Conservation (phyloP, 2,113 vertebrate genomes). For the Sorex fumeus region DNA sequence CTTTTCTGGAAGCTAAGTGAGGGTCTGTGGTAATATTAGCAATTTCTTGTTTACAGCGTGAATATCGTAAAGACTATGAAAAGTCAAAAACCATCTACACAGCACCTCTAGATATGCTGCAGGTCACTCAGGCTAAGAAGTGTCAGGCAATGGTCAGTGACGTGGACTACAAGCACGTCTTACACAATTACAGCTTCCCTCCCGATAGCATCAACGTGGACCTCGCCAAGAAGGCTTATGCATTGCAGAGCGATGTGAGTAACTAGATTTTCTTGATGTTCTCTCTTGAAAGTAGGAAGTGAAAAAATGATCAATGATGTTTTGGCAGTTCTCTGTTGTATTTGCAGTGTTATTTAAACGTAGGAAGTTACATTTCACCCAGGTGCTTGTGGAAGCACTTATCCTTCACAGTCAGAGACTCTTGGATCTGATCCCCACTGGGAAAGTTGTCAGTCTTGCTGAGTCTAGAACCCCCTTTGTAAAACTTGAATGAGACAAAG, state of each 20-base stretch:
- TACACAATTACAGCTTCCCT: constrained; percentile 90
- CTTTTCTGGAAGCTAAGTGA: constrained; percentile 32
- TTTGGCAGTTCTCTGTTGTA: not conserved
- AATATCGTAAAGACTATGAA: constrained; percentile 95
- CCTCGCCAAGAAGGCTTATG: constrained; percentile 93
- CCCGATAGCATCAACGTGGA: constrained; percentile 91
- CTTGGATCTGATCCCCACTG: not conserved
- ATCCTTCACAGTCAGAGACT: not conserved
- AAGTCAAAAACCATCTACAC: constrained; percentile 94
- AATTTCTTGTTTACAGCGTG: constrained; percentile 88
- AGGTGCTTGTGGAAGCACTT: not conserved
- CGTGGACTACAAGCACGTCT: constrained; percentile 90
- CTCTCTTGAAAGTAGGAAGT: not conserved
- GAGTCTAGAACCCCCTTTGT: not conserved
- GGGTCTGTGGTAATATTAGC: not conserved
- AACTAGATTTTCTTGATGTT: not conserved
- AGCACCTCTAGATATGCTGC: constrained; percentile 94
- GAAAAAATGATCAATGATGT: not conserved
- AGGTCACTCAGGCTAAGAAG: constrained; percentile 94
- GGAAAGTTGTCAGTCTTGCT: not conserved
- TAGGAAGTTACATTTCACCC: not conserved
- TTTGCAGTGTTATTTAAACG: not conserved
- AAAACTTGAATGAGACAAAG: constrained; percentile 30
- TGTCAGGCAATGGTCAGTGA: constrained; percentile 93
- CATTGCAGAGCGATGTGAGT: constrained; percentile 94